Evolutionary conservation across 2,888 invertebrate genomes (phyloP), one percentile per base, ranked within the genome.

Genomic region (Blastobasis adustella): DNA sequence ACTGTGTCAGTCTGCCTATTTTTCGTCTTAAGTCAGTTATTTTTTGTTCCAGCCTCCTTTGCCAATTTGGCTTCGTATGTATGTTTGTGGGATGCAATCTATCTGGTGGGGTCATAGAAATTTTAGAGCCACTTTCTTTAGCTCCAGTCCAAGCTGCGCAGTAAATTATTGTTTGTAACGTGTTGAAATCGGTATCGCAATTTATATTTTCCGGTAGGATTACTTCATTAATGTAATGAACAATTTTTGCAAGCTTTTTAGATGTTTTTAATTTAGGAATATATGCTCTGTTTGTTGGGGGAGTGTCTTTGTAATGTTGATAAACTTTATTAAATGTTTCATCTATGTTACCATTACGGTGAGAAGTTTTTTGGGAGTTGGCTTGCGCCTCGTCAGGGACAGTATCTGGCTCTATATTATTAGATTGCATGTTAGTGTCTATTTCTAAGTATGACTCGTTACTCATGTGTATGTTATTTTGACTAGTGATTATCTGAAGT

Each of bases 221-320:
- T 39, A n/a, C 37, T 6, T 39, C 42, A 44, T 53, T 53, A 4
- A 59, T 23, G 10, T 53, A 54, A 9, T 54, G 8, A 6, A 57
- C 52, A 45, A 54, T 54, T 9, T 39, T 10, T 0, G 55, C 44
- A 6, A 57, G 37, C 48, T 47, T 54, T 51, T 48, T 53, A 1
- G 55, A 56, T 10, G 51, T 10, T 50, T 55, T 57, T 44, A 55
- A 56, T 41, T 54, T 56, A 4, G 57, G 57, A 10, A 57, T 54
- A 38, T 43, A 55, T 10, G 45, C 39, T 51, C 58, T 49, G 4
- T 6, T 36, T 37, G 37, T 49, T 5, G 52, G 50, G 6, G 44
- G 45, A 44, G 39, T 51, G 39, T 8, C 9, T 47, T 51, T 47
- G 8, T 37, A 47, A 4, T n/a, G 39, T 43, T 38, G n/a, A 5